Conservation (phyloP, 2,797 vertebrate species). For the Nannoperca obscura region DNA sequence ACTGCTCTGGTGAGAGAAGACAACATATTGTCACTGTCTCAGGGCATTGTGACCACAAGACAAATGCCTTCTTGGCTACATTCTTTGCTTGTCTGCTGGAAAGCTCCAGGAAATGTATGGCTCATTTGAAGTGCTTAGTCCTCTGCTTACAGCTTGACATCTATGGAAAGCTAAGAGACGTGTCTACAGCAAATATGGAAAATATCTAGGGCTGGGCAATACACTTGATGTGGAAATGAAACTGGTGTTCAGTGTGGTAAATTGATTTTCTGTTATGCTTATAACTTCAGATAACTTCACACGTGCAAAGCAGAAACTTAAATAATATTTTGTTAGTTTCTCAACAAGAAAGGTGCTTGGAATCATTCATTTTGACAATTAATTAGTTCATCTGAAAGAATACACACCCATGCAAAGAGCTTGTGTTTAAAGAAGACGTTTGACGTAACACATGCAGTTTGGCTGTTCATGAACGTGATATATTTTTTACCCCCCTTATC, state of each 20-base stretch:
- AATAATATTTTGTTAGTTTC: background rate
- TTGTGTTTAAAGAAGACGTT: background rate
- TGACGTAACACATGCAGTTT: background rate
- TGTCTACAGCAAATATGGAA: background rate
- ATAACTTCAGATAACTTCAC: background rate
- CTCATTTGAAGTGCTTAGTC: conserved; percentile 14
- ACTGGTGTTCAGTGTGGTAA: background rate
- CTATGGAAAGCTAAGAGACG: background rate
- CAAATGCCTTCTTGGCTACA: conserved; percentile 11
- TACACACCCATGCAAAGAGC: background rate
- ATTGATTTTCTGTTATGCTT: background rate
- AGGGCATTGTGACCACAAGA: background rate
- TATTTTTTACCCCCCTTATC: background rate
- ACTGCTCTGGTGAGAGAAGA: conserved; percentile 14
- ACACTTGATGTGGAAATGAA: background rate
- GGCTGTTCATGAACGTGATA: background rate
- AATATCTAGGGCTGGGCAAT: background rate
- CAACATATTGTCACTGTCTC: conserved; percentile 15
- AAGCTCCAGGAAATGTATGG: conserved; percentile 9
- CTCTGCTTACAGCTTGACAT: background rate
- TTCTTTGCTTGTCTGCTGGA: background rate
- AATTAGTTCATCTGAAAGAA: background rate
- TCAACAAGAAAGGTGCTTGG: background rate
- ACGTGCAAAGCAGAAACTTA: background rate
- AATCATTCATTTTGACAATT: background rate